Base-by-base conservation (phyloP, 2,888 invertebrate genomes). In the Lasioglossum villosulum region DNA sequence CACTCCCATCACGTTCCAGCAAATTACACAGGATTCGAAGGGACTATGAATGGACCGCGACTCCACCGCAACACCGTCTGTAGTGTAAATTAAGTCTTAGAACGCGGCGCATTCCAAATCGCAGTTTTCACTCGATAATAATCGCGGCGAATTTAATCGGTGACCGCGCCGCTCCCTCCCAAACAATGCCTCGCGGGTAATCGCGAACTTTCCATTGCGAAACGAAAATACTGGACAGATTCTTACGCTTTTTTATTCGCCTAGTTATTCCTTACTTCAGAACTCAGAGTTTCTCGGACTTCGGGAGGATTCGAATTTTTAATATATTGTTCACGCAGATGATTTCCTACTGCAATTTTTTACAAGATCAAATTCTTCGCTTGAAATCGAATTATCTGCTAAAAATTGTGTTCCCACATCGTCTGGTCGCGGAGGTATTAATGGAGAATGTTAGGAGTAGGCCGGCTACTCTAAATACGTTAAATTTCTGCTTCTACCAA, bases 1-100 rank as follows among this genome's bases (percentile, higher is more conserved):
- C 63, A 80, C 80, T 83, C 82, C 66, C 82, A 75, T 80, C 82
- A 75, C 82, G 75, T 80, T 48, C 74, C 75, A 52, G 52, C 82
- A 75, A 71, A 71, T 83, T 83, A 83, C 80, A 80, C 80, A 71
- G 82, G 80, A 83, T 80, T 80, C 75, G 48, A 82, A 71, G 45
- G 48, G 30, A 71, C 70, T 56, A 30, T 16, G 82, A 82, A 82
- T n/a, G 74, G 70, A 71, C 80, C 82, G 80, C 80, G 80, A 71
- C 71, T 75, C 16, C 71, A 74, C 74, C 42, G 79, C 70, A 70
- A 80, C 74, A 70, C 45, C 80, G 71, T 71, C 71, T 71, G 74
- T n/a, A 74, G 59, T 75, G 71, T 82, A 80, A 82, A 82, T 82
- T 80, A 80, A 75, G 45, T 70, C 70, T 71, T 74, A 34, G 75